Evolutionary conservation across 2,113 vertebrate species (phyloP), one percentile per base, ranked within the genome.

Genomic region (Cyprinodon variegatus): DNA sequence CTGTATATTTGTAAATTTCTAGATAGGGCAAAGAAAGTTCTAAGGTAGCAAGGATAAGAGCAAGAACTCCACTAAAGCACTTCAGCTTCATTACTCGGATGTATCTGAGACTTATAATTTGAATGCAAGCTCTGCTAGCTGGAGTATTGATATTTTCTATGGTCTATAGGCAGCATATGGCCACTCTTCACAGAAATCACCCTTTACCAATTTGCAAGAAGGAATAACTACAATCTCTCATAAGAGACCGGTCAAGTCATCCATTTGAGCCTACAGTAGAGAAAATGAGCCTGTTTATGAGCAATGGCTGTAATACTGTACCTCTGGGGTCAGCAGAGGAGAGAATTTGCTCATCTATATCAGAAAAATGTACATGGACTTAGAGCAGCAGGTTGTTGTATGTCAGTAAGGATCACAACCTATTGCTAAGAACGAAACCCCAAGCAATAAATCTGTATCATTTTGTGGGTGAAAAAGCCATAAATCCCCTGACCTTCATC

Each of bases 61-160:
- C 76, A 65, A 41, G 38, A 22, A 45, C 41, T 63, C 64, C n/a
- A 41, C 81, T 57, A 69, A 76, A 77, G 48, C 43, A 71, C 81
- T 72, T 82, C 81, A 79, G 78, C 70, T 85, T 67, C 65, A 70
- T 83, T 90, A 83, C 83, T 87, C 76, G 78, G 72, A 86, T 79
- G 78, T 90, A 81, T 77, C 59, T 43, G 73, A 89, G 89, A 91
- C 88, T 81, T 89, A 88, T 80, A 61, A 76, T 85, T 85, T 76
- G 75, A 20, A 81, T 84, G 73, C 69, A 77, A 85, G 69, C 69
- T 72, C 66, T 20, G 69, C 73, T 72, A 70, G 79, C 82, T 81
- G 77, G 63, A 61, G 72, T 90, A 93, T 93, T 78, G 92, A 93
- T 93, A 82, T 45, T 65, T 70, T 64, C 69, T 86, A 81, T 76